Evolutionary conservation across 2,113 vertebrate species (phyloP), one percentile per base, ranked within the genome.

Genomic region (Puffinus mauretanicus): DNA sequence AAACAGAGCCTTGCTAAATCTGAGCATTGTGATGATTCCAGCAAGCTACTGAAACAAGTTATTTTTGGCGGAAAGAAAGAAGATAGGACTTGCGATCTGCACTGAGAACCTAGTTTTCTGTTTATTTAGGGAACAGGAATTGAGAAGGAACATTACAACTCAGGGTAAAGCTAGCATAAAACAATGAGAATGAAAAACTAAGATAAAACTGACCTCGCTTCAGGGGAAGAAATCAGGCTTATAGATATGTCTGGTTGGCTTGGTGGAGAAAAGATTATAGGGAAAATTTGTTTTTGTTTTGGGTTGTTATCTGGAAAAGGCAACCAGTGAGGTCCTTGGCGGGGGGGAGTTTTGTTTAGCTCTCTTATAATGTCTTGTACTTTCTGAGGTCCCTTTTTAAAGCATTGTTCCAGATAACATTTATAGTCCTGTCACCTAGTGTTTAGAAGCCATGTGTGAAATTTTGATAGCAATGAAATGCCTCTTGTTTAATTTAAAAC

Each of bases 1-100:
- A 90, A 94, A 24, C 42, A 93, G 91, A 92, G 52, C 66, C 61
- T 52, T 93, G 32, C 90, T 94, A 73, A 79, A 87, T 95, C 54
- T 29, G 64, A 69, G 71, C 38, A 38, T n/a, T 61, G 32, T 61
- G 38, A 86, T 52, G 72, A 71, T 55, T 88, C 65, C 36, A 73
- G 30, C 1, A 0, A 73, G 57, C 69, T 92, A 3, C 40, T 76
- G 69, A 78, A 95, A 67, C 29, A 51, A 75, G 55, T 86, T 95
- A 72, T 93, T 96, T 93, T 95, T 89, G 69, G 61, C 86, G 64
- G 40, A 47, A 75, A 81, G 69, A 81, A 71, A 62, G 29, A 78
- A 89, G 52, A 75, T 29, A 42, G 49, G 49, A 21, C 25, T 82
- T 52, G 40, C 55, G 76, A 57, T 87, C 46, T 86, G 51, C 61